Evolutionary conservation across 2,113 vertebrate species (phyloP).

Genomic region (Phrynocephalus versicolor): DNA sequence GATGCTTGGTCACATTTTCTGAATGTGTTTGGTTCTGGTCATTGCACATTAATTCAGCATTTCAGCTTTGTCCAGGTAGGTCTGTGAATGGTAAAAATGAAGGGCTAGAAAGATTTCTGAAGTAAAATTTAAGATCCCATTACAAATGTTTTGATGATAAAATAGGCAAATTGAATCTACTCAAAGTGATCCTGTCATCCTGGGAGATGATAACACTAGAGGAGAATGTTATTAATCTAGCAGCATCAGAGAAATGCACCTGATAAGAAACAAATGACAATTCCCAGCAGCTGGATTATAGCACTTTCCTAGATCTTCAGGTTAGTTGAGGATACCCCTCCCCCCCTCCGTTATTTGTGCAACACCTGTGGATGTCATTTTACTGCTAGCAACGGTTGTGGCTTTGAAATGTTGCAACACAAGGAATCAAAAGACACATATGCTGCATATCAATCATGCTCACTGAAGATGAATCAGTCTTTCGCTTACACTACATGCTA

Average conservation of each 20-base stretch:
- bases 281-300: constrained; percentile 38
- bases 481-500: background rate
- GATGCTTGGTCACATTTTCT: background rate
- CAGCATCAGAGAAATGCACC: constrained; percentile 36
- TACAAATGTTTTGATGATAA: background rate
- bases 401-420: constrained; percentile 5
- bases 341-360: background rate
- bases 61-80: background rate
- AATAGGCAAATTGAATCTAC: background rate
- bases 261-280: constrained; percentile 49
- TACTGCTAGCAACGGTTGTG: background rate
- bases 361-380: background rate
- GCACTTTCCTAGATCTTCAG: constrained; percentile 37
- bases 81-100: background rate
- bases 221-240: constrained; percentile 38
- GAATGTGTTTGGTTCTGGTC: background rate
- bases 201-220: constrained; percentile 8
- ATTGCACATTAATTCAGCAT: background rate
- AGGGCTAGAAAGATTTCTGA: background rate
- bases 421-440: background rate
- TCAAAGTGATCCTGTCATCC: background rate
- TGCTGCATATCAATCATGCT: background rate
- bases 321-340: constrained; percentile 33
- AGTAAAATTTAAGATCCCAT: background rate
- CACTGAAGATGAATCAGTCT: background rate